Evolutionary conservation across 1,140 invertebrate genomes (phyloP), one percentile per base, ranked within the genome.

Genomic region (Ephestia elutella): DNA sequence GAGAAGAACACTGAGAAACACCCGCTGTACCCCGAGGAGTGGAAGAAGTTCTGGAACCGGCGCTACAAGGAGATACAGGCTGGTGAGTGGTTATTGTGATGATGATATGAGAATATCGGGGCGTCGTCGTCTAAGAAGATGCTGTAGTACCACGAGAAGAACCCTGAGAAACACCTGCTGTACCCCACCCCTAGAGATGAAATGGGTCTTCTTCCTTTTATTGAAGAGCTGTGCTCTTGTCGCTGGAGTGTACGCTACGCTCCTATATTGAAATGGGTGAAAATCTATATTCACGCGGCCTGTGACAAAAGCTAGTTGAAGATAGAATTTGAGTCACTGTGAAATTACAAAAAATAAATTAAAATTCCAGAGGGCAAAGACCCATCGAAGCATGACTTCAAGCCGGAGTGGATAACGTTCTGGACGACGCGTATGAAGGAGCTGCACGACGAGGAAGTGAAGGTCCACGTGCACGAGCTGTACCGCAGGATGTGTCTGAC

Each of bases 1-100:
- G 92, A 95, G 68, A 93, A 94, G 68, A 95, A 95, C 80, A 95
- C 95, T 0, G 95, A 96, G 70, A 96, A 96, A 68, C 95, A 96
- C 89, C 95, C 95, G 0, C 89, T 92, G 5, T 96, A 96, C 74
- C 93, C 94, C 0, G 93, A 95, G 17, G 95, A 96, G 71, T 96
- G 95, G 95, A 96, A 96, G 72, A 93, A 93, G 72, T 96, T 95
- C 74, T 95, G 94, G 94, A 95, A 94, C 70, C 86, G 91, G 5
- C 91, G 94, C 0, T 96, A 95, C 74, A 95, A 95, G 76, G 94
- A 96, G 78, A 85, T 96, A 49, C 93, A 95, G 78, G 84, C 90
- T 8, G 90, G 91, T 87, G 50, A 44, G 13, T 57, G 28, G 57
- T 49, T 19, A 49, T 2, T 11, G 1, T 35, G 3, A n/a, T n/a